Evolutionary conservation across 1,140 invertebrate species (phyloP), one percentile per base, ranked within the genome.

Genomic region (Bombyx mandarina): DNA sequence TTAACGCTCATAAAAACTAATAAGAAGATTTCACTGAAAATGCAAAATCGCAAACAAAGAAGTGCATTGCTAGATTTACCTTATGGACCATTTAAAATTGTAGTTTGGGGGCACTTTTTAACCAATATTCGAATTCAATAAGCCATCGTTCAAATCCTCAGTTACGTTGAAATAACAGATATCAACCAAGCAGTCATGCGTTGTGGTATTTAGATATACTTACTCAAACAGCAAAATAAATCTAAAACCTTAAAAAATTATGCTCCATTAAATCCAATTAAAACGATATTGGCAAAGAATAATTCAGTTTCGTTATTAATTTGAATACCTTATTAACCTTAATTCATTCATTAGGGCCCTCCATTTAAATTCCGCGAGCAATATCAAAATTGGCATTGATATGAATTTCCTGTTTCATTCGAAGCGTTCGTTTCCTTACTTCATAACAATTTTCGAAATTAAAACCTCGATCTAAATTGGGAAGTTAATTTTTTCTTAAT

Each of bases 381-480:
- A 65, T 9, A 66, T 22, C 26, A 65, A 58, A 60, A 65, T 60
- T 26, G 65, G 54, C 49, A 53, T 52, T 44, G 62, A 57, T 49
- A 42, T 12, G 3, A 54, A 60, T 52, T 66, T 62, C 45, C 43
- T 49, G 60, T 65, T 56, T 51, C 42, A 8, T 44, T 68, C 22
- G 8, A 63, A 18, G 35, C 64, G 44, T 35, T 35, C 26, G 52
- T 65, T 43, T 10, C 59, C 18, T 48, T 56, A 53, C 43, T 58
- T 59, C 42, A 43, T 57, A 2, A 69, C 54, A 48, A 66, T 52
- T 57, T 71, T 71, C 47, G 69, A 51, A 54, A 71, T 68, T 60
- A 71, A 45, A 46, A 66, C 57, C 51, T 69, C 64, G 46, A 66
- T 52, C 66, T 68, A 56, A 22, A 66, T 35, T 35, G 26, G 4